These are phyloP conservation scores for Hydrozoanthus gracilis DNA, from an alignment of 92 coral and sea anemone genomes.

Conservation along the genomic window DNA sequence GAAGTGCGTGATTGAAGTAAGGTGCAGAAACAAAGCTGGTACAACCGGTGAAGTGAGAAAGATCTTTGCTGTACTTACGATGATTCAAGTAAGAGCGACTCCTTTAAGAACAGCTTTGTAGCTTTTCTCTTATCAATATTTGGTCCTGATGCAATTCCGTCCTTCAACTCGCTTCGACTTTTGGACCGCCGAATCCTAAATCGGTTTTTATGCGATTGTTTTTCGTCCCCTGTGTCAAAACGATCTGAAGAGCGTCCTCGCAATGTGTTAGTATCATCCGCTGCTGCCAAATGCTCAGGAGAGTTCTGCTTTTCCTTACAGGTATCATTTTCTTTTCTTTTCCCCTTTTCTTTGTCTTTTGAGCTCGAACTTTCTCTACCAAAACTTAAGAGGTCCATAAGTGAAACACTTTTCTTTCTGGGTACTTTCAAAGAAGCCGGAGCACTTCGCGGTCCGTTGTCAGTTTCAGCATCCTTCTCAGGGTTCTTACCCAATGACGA, in stretches of 20 bases:
- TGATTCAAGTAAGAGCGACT: slow-evolving; percentile 85
- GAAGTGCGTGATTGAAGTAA: neutral
- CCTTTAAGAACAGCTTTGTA: slow-evolving; percentile 77
- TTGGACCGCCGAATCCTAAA: slow-evolving; percentile 65
- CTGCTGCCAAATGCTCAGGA: neutral
- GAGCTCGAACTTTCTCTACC: slow-evolving; percentile 78
- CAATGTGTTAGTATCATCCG: slow-evolving; percentile 1
- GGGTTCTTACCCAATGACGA: slow-evolving; percentile 3
- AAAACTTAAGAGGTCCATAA: slow-evolving; percentile 77
- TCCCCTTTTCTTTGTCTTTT: slow-evolving; percentile 39
- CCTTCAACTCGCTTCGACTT: slow-evolving; percentile 75
- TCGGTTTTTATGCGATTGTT: slow-evolving; percentile 49
- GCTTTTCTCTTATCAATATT: slow-evolving; percentile 82
- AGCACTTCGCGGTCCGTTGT: slow-evolving; percentile 25
- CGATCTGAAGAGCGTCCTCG: neutral
- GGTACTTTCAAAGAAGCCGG: slow-evolving; percentile 47
- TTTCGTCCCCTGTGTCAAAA: slow-evolving; percentile 24
- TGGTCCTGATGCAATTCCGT: slow-evolving; percentile 91
- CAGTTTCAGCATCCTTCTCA: slow-evolving; percentile 5
- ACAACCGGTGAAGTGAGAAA: neutral
- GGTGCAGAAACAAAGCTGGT: neutral
- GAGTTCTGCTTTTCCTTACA: slow-evolving; percentile 5
- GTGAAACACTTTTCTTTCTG: slow-evolving; percentile 84
- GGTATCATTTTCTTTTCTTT: slow-evolving; percentile 29
- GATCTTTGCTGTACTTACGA: slow-evolving; percentile 77